phyloP scores from a whole-genome alignment of 2,888 invertebrate species.

The Nephrocerus scutellatus region DNA sequence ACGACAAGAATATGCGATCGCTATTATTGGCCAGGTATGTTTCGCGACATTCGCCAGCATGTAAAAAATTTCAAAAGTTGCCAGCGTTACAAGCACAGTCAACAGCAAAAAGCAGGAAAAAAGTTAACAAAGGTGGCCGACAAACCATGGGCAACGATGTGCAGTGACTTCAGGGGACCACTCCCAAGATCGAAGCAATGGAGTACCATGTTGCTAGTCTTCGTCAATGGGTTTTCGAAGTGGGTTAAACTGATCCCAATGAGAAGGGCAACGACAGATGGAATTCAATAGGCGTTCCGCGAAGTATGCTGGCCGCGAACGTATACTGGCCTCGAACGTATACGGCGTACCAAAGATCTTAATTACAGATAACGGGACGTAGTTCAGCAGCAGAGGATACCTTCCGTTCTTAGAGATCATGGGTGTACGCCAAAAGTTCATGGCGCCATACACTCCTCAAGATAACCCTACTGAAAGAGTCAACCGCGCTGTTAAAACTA shows the following conservation, averaged over 20 bases:
- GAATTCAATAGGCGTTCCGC: slow-evolving; percentile 3
- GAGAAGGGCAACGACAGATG: slow-evolving; percentile 4
- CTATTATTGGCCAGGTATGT: too few species aligned
- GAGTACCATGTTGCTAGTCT: slow-evolving; percentile 4
- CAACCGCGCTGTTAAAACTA: neutral
- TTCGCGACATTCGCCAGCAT: too few species aligned
- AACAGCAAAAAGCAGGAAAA: slow-evolving; percentile 3
- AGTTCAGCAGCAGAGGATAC: neutral
- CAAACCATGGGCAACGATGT: neutral
- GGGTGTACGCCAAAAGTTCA: neutral
- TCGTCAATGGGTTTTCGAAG: slow-evolving; percentile 8
- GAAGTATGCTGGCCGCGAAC: too few species aligned
- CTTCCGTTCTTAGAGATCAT: neutral
- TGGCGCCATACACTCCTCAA: slow-evolving; percentile 1
- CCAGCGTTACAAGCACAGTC: too few species aligned
- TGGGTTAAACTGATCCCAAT: slow-evolving; percentile 8
- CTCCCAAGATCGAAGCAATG: slow-evolving; percentile 8
- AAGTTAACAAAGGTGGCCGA: slow-evolving; percentile 3
- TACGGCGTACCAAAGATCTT: too few species aligned
- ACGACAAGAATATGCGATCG: too few species aligned
- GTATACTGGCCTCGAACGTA: too few species aligned
- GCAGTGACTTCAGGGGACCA: slow-evolving; percentile 9
- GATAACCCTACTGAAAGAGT: neutral
- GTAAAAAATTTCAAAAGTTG: too few species aligned
- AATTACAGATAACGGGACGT: neutral